phyloP scores from a whole-genome alignment of 2,113 vertebrate genomes.

The Lethenteron reissneri region DNA sequence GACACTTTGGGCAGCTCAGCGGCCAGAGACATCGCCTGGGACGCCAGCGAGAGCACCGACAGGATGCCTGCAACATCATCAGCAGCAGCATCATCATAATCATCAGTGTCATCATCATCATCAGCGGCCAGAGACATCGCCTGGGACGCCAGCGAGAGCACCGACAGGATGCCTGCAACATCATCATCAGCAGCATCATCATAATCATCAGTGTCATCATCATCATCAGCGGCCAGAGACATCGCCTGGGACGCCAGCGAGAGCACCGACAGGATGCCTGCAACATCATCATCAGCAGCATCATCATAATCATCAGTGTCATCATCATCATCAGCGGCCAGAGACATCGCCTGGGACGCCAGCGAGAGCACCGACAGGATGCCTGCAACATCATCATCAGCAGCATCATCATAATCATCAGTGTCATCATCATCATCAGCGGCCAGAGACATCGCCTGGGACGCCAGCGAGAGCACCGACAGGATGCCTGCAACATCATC shows the following conservation, averaged over 20 bases:
- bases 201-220: too few relatives aligned
- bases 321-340: not conserved
- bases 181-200: too few relatives aligned
- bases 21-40: not conserved
- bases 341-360: not conserved
- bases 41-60: not conserved
- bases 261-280: conserved; percentile 1
- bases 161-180: not conserved
- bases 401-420: too few relatives aligned
- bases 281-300: too few relatives aligned
- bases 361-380: not conserved
- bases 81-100: too few relatives aligned
- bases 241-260: not conserved
- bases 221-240: not conserved
- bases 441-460: too few relatives aligned
- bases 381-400: not conserved
- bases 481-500: too few relatives aligned
- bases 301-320: too few relatives aligned
- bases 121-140: not conserved
- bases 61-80: not conserved
- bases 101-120: too few relatives aligned
- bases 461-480: too few relatives aligned
- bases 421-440: too few relatives aligned
- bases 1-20: not conserved
- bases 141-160: not conserved